Conservation (phyloP, 2,888 invertebrate genomes). For the Orchesella flavescens region DNA sequence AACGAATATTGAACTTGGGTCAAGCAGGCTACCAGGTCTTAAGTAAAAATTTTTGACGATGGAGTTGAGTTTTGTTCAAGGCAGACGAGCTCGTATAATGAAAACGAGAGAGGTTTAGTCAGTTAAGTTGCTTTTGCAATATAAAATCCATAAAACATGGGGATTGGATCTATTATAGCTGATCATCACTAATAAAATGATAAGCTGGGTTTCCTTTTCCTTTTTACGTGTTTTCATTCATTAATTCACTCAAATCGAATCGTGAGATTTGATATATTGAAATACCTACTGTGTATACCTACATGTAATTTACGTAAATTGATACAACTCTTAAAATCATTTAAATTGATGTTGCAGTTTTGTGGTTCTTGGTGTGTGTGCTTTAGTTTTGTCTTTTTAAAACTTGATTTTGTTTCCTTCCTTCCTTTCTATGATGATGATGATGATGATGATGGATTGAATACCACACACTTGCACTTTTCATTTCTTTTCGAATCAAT, state of each 20-base stretch:
- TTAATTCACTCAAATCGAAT: conserved; percentile 51
- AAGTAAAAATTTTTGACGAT: conserved; percentile 59
- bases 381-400: conserved; percentile 32
- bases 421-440: background rate
- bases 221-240: conserved; percentile 25
- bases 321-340: conserved; percentile 36
- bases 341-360: background rate
- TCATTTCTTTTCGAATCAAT: background rate
- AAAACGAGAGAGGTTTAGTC: conserved; percentile 12
- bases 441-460: background rate
- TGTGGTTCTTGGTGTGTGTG: conserved; percentile 25
- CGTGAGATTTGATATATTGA: conserved; percentile 36
- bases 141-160: background rate
- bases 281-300: conserved; percentile 8
- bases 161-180: too few species aligned
- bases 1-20: conserved; percentile 53
- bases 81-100: background rate
- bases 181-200: too few species aligned
- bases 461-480: conserved; percentile 14
- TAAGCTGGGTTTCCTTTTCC: too few species aligned
- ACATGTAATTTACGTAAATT: conserved; percentile 42
- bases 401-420: conserved; percentile 53
- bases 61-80: background rate
- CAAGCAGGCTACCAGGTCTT: conserved; percentile 69
- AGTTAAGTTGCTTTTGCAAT: conserved; percentile 3